Evolutionary conservation across 2,113 vertebrate species (phyloP).

Genomic region (Chloroceryle aenea): DNA sequence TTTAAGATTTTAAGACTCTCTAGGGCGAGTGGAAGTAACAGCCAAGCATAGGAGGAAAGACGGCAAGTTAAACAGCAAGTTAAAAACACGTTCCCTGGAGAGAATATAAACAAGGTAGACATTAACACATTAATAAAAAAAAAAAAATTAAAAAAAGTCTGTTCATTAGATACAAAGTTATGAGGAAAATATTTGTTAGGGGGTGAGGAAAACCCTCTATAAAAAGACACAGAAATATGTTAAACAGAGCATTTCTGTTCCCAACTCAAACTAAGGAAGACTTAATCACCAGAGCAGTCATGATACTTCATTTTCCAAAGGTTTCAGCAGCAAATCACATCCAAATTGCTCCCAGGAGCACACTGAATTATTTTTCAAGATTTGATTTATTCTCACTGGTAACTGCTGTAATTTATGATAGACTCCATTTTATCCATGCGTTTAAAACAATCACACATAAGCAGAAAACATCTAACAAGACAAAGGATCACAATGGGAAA

Average conservation of each 20-base stretch:
- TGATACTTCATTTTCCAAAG: conserved; percentile 32
- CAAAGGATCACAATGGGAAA: background rate
- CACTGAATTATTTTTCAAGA: conserved; percentile 41
- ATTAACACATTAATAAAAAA: background rate
- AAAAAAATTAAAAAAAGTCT: no score
- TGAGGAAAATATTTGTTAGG: background rate
- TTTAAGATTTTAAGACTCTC: background rate
- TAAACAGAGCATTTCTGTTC: conserved; percentile 17
- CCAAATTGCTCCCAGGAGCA: conserved; percentile 53
- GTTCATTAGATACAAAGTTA: no score
- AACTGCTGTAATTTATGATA: conserved; percentile 57
- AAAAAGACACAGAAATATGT: background rate
- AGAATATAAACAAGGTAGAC: background rate
- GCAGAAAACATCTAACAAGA: conserved; percentile 8
- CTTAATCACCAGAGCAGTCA: background rate
- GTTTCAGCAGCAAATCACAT: conserved; percentile 49
- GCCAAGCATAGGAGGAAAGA: background rate
- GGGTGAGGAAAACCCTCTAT: background rate
- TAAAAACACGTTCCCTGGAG: background rate
- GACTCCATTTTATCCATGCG: conserved; percentile 21
- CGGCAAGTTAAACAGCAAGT: background rate
- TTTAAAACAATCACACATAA: conserved; percentile 47
- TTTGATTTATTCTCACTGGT: conserved; percentile 60
- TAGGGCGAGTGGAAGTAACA: background rate
- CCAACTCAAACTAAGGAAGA: background rate